Base-by-base conservation (phyloP, 2,113 vertebrate genomes). In the Sisor rabdophorus region DNA sequence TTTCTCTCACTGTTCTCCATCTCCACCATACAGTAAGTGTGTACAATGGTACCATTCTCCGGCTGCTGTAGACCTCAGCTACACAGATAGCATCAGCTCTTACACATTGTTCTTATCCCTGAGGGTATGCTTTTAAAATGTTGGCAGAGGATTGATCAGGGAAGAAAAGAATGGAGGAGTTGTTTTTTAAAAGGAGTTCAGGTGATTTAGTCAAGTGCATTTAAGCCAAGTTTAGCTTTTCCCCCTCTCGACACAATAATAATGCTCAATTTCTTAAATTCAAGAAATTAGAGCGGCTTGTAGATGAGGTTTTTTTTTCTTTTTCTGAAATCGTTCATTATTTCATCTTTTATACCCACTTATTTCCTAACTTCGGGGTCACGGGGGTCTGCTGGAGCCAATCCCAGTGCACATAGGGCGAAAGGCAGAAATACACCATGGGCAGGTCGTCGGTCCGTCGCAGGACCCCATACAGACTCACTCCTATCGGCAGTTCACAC, bases 91-190 rank as follows among this genome's bases (percentile, higher is more conserved):
- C 73, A 82, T 82, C 77, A 52, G 58, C 68, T 74, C 80, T 72
- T 72, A 65, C 50, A 75, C 76, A 79, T 71, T 82, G 80, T 72
- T 76, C 53, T 54, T 52, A 60, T 78, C 75, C 60, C 28, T 19
- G 36, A 48, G 64, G 71, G 58, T 65, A 67, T 82, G 77, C 80
- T 82, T 78, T 82, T 82, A 82, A 78, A 76, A 82, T 82, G 67
- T 72, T 79, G 77, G 73, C 67, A 76, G 50, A 47, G 61, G 76
- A 59, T 32, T 32, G 47, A 69, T 75, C 58, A 61, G 50, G 64
- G 50, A 36, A 40, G 32, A 48, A 60, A 52, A 60, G 55, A 48
- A 77, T 71, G 76, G 40, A 60, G 30, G 65, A 77, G 76, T 77
- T 77, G 76, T 77, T 77, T 56, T 77, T 56, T 70, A 52, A 59